These are phyloP conservation scores for Luffia ferchaultella DNA, from an alignment of 2,888 invertebrate species.

Conservation along the genomic window DNA sequence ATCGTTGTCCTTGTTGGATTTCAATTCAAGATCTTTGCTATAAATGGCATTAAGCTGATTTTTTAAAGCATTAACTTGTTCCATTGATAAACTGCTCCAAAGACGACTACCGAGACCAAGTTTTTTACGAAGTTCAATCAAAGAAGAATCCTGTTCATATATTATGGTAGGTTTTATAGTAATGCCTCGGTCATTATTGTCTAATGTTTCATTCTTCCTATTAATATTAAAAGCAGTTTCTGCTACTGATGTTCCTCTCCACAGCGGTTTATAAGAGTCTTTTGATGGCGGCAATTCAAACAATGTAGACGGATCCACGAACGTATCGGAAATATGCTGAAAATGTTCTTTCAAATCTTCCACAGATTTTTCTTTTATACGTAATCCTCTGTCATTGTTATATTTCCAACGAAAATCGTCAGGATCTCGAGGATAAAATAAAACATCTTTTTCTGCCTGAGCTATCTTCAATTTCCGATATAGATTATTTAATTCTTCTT, in stretches of 20 bases:
- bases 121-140: conserved; percentile 50
- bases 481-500: conserved; percentile 80
- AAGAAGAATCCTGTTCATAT: conserved; percentile 41
- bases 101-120: conserved; percentile 77
- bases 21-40: conserved; percentile 64
- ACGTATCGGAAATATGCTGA: conserved; percentile 67
- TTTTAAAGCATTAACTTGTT: conserved; percentile 82
- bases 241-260: conserved; percentile 84
- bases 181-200: conserved; percentile 31
- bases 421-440: conserved; percentile 80
- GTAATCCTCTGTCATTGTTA: conserved; percentile 77
- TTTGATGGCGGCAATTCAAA: conserved; percentile 49
- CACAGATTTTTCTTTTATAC: conserved; percentile 86
- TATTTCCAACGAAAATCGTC: conserved; percentile 80
- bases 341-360: conserved; percentile 85
- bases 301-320: conserved; percentile 41
- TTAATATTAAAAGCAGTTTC: conserved; percentile 79
- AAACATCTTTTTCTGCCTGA: conserved; percentile 83
- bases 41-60: conserved; percentile 84
- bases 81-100: conserved; percentile 85
- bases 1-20: conserved; percentile 40
- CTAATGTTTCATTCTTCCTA: conserved; percentile 60
- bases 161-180: conserved; percentile 30
- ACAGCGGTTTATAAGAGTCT: conserved; percentile 81
- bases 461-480: conserved; percentile 79